Base-by-base conservation (phyloP, 1,140 invertebrate genomes). In the Bombyx mandarina region DNA sequence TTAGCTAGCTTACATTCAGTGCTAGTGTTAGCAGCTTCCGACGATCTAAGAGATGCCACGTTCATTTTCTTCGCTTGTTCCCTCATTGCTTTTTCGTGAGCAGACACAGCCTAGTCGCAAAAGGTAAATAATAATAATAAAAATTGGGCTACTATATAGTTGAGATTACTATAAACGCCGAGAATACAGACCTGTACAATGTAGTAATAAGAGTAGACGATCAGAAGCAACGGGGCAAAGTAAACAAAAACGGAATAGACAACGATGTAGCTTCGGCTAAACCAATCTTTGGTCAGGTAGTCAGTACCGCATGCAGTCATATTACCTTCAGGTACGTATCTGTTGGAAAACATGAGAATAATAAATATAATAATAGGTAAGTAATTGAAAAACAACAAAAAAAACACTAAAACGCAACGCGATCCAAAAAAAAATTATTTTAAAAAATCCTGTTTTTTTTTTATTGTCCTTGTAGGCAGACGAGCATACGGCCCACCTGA, bases 271-370 rank as follows among this genome's bases (percentile, higher is more conserved):
- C 90, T 91, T 48, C 89, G 84, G 74, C 89, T 91, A 44, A 85
- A 75, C 89, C 89, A 90, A 52, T 91, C 90, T 70, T 93, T 91
- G 72, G 75, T 89, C 49, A 95, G 86, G 74, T 94, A 95, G 73
- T 95, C 94, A 10, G 94, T 93, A 56, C 93, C 94, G 68, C 94
- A 95, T 8, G 93, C 93, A 3, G 93, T 94, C 89, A 94, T 92
- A 77, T 94, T 94, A 18, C 93, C 93, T 85, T 95, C 94, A 5
- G 93, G 93, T 26, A 94, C 93, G 81, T 92, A 97, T 80, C 94
- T 89, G 50, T 51, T 35, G 26, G 26, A 3, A 35, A 35, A 35
- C 26, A 35, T 35, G 26, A 35, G 26, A 35, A 35, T 35, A 35
- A 35, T 35, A 3, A 18, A 3, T 35, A 35, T 35, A 35, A 1